Evolutionary conservation across 2,797 vertebrate genomes (phyloP).

Genomic region (Botia kubotai): DNA sequence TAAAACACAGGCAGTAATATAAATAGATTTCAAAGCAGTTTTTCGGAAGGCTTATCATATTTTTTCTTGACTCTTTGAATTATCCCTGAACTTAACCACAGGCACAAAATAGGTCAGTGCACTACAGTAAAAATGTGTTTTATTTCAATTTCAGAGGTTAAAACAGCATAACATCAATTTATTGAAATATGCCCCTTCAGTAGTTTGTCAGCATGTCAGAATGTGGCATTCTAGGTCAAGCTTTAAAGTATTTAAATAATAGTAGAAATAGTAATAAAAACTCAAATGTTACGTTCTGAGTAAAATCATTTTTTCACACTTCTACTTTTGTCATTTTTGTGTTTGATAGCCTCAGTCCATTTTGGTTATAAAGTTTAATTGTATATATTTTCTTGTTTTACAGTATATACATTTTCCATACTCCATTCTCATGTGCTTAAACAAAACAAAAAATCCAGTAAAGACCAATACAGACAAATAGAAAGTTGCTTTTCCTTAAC

Average conservation of each 20-base stretch:
- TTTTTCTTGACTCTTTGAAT: neutral
- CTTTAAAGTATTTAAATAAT: neutral
- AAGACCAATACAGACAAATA: neutral
- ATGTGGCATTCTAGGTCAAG: neutral
- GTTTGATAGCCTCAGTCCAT: too few relatives aligned
- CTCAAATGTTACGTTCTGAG: neutral
- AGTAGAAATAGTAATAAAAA: neutral
- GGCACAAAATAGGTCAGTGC: neutral
- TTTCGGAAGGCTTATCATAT: neutral
- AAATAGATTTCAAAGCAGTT: conserved; percentile 9
- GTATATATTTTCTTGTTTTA: neutral
- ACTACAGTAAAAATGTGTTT: neutral
- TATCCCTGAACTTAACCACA: conserved; percentile 2
- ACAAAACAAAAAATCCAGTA: neutral
- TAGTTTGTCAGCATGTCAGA: neutral
- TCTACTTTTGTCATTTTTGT: too few relatives aligned
- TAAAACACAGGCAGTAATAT: neutral
- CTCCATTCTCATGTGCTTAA: neutral
- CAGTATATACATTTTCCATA: too few relatives aligned
- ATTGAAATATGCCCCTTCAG: neutral
- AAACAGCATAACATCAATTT: neutral
- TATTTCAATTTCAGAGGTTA: neutral
- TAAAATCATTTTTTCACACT: too few relatives aligned
- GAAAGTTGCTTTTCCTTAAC: neutral
- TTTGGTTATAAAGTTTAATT: neutral